Evolutionary conservation across 2,888 invertebrate genomes (phyloP).

Genomic region (Erebia palarica): DNA sequence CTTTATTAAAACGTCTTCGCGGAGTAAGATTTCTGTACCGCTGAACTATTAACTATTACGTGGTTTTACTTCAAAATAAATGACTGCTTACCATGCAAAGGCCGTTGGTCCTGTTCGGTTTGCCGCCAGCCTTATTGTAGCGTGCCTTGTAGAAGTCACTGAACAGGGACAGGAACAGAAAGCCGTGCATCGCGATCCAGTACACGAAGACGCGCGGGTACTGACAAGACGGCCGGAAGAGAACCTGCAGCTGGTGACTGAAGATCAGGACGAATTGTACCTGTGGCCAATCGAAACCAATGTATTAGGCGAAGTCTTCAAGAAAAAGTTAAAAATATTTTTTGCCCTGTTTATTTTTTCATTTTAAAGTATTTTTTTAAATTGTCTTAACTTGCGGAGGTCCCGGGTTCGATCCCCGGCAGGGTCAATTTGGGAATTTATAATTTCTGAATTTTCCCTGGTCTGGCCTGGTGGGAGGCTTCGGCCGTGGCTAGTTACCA

Average conservation of each 20-base stretch:
- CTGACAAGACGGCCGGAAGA: constrained; percentile 95
- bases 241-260: constrained; percentile 94
- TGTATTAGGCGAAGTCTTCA: background rate
- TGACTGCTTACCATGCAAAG: constrained; percentile 86
- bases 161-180: constrained; percentile 96
- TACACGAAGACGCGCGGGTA: constrained; percentile 95
- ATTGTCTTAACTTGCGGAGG: no score
- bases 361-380: no score
- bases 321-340: background rate
- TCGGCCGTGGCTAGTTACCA: no score
- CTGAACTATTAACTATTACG: no score
- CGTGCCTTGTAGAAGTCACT: constrained; percentile 96
- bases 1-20: no score
- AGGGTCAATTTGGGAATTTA: no score
- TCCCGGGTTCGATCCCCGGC: no score
- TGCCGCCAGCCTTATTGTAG: constrained; percentile 81
- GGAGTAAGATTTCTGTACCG: no score
- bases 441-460: no score
- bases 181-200: constrained; percentile 97
- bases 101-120: constrained; percentile 60
- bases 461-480: no score
- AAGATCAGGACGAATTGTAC: constrained; percentile 96
- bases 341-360: no score
- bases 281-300: constrained; percentile 66
- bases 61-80: background rate